Evolutionary conservation across 2,888 invertebrate genomes (phyloP).

Genomic region (Muscina levida): DNA sequence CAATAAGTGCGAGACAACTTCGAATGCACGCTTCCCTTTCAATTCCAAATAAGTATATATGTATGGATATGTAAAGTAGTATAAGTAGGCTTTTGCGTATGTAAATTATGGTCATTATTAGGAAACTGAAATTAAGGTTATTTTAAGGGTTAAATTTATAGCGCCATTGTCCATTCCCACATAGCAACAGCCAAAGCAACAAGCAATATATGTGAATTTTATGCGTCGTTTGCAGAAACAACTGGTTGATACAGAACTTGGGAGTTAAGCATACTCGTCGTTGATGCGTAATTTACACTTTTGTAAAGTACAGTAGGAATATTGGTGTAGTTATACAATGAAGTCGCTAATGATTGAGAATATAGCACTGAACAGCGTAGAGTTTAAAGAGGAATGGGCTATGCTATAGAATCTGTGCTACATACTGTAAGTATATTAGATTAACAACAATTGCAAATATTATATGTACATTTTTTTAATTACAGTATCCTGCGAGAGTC

Average conservation of each 20-base stretch:
- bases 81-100: too few relatives aligned
- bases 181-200: conserved; percentile 48
- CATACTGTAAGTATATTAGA: too few relatives aligned
- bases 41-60: background rate
- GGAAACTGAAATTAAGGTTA: background rate
- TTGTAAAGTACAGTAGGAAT: background rate
- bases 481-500: too few relatives aligned
- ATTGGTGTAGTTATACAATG: background rate
- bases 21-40: background rate
- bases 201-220: background rate
- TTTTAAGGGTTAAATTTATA: conserved; percentile 44
- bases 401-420: too few relatives aligned
- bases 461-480: too few relatives aligned
- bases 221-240: background rate
- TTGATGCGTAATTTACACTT: conserved; percentile 18
- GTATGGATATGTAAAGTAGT: too few relatives aligned
- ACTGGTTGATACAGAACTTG: background rate
- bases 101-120: conserved; percentile 33
- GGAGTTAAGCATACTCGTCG: background rate
- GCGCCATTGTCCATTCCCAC: conserved; percentile 22
- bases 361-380: too few relatives aligned
- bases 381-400: too few relatives aligned
- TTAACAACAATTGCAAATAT: too few relatives aligned
- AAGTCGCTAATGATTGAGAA: too few relatives aligned
- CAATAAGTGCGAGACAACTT: background rate